Base-by-base conservation (phyloP, 2,888 invertebrate species). In the Gastrophysa polygoni region DNA sequence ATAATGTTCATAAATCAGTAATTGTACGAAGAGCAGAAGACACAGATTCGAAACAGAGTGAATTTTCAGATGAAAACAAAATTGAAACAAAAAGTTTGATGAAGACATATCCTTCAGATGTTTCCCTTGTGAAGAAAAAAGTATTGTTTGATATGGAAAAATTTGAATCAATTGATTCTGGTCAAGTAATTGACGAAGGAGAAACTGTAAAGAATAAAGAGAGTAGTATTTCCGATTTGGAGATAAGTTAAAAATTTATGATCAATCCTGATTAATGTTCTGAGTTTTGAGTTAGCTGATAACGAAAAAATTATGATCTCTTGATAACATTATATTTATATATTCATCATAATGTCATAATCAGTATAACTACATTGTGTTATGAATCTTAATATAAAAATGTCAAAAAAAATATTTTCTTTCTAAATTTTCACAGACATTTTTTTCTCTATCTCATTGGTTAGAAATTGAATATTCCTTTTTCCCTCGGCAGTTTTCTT, bases 131-230 rank as follows among this genome's bases (percentile, higher is more conserved):
- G 20, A 88, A 88, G 71, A 89, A 89, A 76, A 87, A 86, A 79
- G 88, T 89, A 6, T 72, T 87, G 48, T 89, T 89, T 71, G 86
- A 88, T 79, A 82, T 88, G 78, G 85, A 86, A 70, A 83, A 84
- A 2, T 83, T 62, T 14, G 64, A 67, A 14, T 49, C 56, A 20
- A 14, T 56, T 28, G 56, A n/a, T 11, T n/a, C 29, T 32, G 10
- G 29, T 32, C 29, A 32, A 32, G 29, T 32, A 46, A 47, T n/a
- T 46, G 59, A 57, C 7, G 57, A 61, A 51, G 52, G 66, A 34
- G 66, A 69, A 10, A 59, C 59, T 38, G 61, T 55, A 10, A 32
- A 63, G 14, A 64, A 66, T 20, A 64, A 57, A 14, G 55, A 69
- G 6, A 63, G 67, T 63, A 69, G 68, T 68, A 60, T 74, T 34